Percentiles rank a stretch among this genome's conserved stretches.
Conservation (phyloP, 2,797 vertebrate species). For the Scomberomorus guttatus region DNA sequence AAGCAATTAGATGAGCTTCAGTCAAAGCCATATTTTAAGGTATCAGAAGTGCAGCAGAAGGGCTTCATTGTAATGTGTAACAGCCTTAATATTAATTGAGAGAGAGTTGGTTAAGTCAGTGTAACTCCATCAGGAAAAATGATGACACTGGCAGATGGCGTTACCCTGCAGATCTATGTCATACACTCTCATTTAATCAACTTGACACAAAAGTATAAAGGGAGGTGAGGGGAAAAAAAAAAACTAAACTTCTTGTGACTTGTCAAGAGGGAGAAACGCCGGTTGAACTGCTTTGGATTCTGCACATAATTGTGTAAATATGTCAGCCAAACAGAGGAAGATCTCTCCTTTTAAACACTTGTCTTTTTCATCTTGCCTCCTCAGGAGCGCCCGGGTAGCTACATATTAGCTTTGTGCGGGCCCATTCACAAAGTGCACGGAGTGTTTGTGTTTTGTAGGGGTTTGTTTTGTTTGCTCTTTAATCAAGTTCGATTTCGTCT, state of each 20-base stretch:
- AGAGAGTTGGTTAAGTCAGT: slow-evolving; percentile 54
- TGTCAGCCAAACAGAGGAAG: slow-evolving; percentile 81
- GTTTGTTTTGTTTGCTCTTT: slow-evolving; percentile 83
- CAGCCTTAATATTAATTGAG: slow-evolving; percentile 56
- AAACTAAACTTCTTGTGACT: slow-evolving; percentile 72
- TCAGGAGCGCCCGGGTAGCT: slow-evolving; percentile 66
- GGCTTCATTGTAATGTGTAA: slow-evolving; percentile 3
- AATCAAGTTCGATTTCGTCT: slow-evolving; percentile 80
- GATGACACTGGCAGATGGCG: slow-evolving; percentile 62
- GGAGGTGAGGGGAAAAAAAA: slow-evolving; percentile 46
- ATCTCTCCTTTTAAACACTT: slow-evolving; percentile 78
- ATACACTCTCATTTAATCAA: slow-evolving; percentile 68
- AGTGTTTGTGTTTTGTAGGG: slow-evolving; percentile 75
- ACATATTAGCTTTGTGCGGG: slow-evolving; percentile 66
- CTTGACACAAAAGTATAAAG: slow-evolving; percentile 67
- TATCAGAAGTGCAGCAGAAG: slow-evolving; percentile 4
- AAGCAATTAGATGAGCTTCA: slow-evolving; percentile 43
- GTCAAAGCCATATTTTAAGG: slow-evolving; percentile 22
- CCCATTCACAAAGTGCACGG: slow-evolving; percentile 68
- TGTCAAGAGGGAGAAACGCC: slow-evolving; percentile 65
- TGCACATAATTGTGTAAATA: slow-evolving; percentile 85
- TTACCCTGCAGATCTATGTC: slow-evolving; percentile 65
- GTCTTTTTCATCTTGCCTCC: slow-evolving; percentile 79
- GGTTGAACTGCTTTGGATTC: slow-evolving; percentile 69
- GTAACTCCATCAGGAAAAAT: slow-evolving; percentile 55